Conservation (phyloP, 2,888 invertebrate species). For the Aproaerema taeniolella region DNA sequence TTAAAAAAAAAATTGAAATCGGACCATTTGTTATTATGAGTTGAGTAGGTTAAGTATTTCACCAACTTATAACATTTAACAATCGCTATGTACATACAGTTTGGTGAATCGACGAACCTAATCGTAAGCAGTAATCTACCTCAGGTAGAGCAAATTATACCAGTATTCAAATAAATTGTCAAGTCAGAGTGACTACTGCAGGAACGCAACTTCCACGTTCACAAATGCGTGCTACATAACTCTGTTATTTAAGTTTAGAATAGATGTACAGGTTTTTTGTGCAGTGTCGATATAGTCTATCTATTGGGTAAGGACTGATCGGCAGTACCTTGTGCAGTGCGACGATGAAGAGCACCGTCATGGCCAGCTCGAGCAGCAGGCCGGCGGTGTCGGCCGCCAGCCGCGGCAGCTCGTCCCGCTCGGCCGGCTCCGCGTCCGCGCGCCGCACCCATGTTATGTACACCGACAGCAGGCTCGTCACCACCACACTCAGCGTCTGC, state of each 20-base stretch:
- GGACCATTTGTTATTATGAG: no score
- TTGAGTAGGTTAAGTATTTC: no score
- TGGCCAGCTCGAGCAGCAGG: slow-evolving; percentile 45
- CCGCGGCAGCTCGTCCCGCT: slow-evolving; percentile 47
- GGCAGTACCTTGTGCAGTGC: slow-evolving; percentile 52
- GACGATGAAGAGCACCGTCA: slow-evolving; percentile 52
- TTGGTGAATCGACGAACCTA: no score
- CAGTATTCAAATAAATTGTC: no score
- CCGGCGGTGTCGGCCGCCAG: slow-evolving; percentile 54
- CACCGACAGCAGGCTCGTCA: slow-evolving; percentile 50
- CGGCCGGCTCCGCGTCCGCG: slow-evolving; percentile 26
- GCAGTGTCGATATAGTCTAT: neutral
- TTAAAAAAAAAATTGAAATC: no score
- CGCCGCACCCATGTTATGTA: slow-evolving; percentile 51
- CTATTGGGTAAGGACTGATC: neutral
- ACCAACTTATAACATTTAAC: no score
- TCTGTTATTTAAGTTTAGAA: neutral
- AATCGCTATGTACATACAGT: no score
- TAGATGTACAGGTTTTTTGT: neutral
- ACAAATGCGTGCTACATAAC: neutral
- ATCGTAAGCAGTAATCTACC: no score
- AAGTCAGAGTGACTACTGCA: no score
- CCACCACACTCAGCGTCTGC: slow-evolving; percentile 51
- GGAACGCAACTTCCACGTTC: neutral
- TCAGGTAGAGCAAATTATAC: no score